phyloP scores from a whole-genome alignment of 1,140 invertebrate species.

The Aphaenogaster ashmeadi region DNA sequence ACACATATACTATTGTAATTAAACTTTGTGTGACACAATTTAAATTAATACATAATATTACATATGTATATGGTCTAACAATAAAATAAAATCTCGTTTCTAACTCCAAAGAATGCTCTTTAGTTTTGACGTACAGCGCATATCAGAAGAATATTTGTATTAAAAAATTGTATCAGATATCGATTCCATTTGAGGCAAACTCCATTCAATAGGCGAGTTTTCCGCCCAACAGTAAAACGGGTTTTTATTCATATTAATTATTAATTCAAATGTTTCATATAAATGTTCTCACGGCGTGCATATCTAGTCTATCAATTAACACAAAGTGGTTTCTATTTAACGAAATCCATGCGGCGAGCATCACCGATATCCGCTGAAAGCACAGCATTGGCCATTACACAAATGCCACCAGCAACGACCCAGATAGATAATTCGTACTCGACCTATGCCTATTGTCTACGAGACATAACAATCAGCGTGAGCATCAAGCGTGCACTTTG shows the following conservation, averaged over 20 bases:
- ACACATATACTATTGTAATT: background rate
- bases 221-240: background rate
- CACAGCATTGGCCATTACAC: conserved; percentile 33
- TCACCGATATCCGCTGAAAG: conserved; percentile 42
- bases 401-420: conserved; percentile 57
- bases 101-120: no score
- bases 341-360: background rate
- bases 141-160: conserved; percentile 9
- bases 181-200: background rate
- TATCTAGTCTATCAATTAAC: conserved; percentile 10
- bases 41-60: no score
- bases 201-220: background rate
- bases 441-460: conserved; percentile 68
- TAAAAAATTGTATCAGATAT: conserved; percentile 1
- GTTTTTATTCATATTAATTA: conserved; percentile 45
- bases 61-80: no score
- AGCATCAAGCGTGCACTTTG: conserved; percentile 65
- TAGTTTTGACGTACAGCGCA: background rate
- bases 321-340: conserved; percentile 39
- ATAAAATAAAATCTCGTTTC: no score
- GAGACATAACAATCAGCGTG: conserved; percentile 68
- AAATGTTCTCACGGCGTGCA: background rate
- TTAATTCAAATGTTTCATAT: conserved; percentile 15
- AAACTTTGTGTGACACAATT: background rate
- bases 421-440: conserved; percentile 69